phyloP scores from a whole-genome alignment of 2,797 vertebrate species.

The Microchirus variegatus region DNA sequence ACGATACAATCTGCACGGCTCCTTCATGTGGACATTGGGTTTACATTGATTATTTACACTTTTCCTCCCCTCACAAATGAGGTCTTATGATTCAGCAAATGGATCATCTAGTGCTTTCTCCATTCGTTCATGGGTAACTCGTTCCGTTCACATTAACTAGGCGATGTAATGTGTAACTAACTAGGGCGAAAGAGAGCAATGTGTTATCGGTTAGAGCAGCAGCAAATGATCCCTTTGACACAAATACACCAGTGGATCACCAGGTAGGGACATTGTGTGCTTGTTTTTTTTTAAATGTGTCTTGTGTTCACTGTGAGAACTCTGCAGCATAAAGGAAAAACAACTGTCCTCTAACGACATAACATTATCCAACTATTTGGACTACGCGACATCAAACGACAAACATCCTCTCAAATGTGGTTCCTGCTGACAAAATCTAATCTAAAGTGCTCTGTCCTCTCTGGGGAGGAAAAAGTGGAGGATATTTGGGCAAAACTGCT shows the following conservation, averaged over 20 bases:
- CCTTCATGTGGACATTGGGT: background rate
- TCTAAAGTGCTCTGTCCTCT: constrained; percentile 47
- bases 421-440: constrained; percentile 73
- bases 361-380: constrained; percentile 31
- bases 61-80: background rate
- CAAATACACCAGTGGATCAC: constrained; percentile 3
- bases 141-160: constrained; percentile 36
- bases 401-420: constrained; percentile 67
- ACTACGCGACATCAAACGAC: constrained; percentile 43
- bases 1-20: background rate
- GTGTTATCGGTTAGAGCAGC: constrained; percentile 24
- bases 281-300: background rate
- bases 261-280: background rate
- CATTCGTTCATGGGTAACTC: constrained; percentile 11
- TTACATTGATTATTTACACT: background rate
- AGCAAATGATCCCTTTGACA: constrained; percentile 38
- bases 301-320: background rate
- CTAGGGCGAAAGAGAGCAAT: constrained; percentile 20
- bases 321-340: background rate
- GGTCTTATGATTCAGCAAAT: constrained; percentile 1
- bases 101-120: constrained; percentile 10
- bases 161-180: constrained; percentile 60
- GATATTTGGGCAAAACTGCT: constrained; percentile 44
- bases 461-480: constrained; percentile 43
- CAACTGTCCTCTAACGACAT: constrained; percentile 18